Evolutionary conservation across 2,888 invertebrate species (phyloP), one percentile per base, ranked within the genome.

Genomic region (Lepidonotus clava): DNA sequence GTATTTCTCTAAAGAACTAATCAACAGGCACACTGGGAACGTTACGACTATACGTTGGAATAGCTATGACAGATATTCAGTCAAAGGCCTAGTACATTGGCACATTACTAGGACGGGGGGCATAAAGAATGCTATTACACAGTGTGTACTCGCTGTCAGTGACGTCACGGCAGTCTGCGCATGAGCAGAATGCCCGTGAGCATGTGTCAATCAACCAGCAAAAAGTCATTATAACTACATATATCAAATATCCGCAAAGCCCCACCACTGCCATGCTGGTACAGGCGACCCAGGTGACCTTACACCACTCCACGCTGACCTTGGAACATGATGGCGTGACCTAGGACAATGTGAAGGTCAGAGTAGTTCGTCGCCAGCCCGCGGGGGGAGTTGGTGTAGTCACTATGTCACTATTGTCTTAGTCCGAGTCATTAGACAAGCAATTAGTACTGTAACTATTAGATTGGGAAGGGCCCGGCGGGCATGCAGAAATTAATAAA

Each of bases 351-450:
- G 11, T 8, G 53, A 18, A 8, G 53, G 53, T 53, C 18, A 18
- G 4, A n/a, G 53, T 53, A 53, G 53, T 53, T n/a, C n/a, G n/a
- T n/a, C n/a, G 53, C 53, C 53, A n/a, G 21, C n/a, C 21, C 21
- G 53, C 4, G 6, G 4, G 53, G 53, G n/a, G 6, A n/a, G 6
- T 46, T n/a, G n/a, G n/a, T n/a, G n/a, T n/a, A n/a, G n/a, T n/a
- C n/a, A n/a, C n/a, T n/a, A n/a, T 53, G 53, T 53, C 53, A 53
- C 21, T 53, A 53, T 53, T 53, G 53, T 53, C 53, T 53, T 53
- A 53, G 53, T n/a, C n/a, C 18, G 53, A n/a, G 53, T 53, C 18
- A 53, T 53, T n/a, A 53, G 53, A 53, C 53, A 53, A 53, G 4
- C 53, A 53, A 53, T 53, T 53, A 53, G 53, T 18, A 2, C 18